Conservation (phyloP, 2,888 invertebrate species). For the Fragum sueziense region DNA sequence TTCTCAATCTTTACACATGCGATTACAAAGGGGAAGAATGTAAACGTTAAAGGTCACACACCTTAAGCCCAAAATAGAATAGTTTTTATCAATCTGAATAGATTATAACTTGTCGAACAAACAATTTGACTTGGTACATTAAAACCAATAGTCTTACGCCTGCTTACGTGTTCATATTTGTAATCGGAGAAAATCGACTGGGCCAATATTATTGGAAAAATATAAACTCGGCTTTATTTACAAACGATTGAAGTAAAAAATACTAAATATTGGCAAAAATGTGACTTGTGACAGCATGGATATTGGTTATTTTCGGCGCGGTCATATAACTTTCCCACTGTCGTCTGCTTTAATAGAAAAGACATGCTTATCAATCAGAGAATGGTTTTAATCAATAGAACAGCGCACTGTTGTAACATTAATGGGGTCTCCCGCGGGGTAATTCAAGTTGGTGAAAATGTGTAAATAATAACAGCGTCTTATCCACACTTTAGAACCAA, state of each 20-base stretch:
- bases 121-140: too few species aligned
- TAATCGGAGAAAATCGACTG: neutral
- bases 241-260: too few species aligned
- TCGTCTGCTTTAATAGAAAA: neutral
- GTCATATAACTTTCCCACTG: neutral
- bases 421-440: slow-evolving; percentile 19
- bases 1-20: too few species aligned
- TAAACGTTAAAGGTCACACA: neutral
- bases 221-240: neutral
- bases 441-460: neutral
- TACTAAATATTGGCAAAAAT: neutral
- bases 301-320: neutral
- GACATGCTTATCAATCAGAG: neutral
- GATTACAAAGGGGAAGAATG: neutral
- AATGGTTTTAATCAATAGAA: neutral
- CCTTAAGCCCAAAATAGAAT: neutral
- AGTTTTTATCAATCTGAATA: slow-evolving; percentile 3
- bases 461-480: slow-evolving; percentile 25
- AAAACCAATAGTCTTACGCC: too few species aligned
- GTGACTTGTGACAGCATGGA: neutral
- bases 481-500: neutral
- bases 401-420: neutral
- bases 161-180: too few species aligned
- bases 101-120: too few species aligned
- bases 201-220: neutral